phyloP scores from a whole-genome alignment of 2,888 invertebrate species.

The Ennomos fuscantarius region DNA sequence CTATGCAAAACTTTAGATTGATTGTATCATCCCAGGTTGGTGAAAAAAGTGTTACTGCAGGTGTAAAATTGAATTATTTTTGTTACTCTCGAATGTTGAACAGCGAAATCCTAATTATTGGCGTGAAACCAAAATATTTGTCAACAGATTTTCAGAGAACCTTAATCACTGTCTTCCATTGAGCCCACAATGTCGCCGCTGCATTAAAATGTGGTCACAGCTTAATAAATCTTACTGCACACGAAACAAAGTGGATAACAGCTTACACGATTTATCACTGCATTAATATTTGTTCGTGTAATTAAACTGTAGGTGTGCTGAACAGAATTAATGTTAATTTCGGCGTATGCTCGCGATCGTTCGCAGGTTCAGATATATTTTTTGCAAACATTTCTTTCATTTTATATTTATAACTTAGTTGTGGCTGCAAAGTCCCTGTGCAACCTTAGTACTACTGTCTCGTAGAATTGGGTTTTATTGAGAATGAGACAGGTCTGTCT shows the following conservation, averaged over 20 bases:
- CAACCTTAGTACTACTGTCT: too few relatives aligned
- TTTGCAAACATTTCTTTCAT: constrained; percentile 13
- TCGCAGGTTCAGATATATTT: constrained; percentile 26
- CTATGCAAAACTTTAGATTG: too few relatives aligned
- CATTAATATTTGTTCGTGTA: constrained; percentile 30
- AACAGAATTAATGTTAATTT: constrained; percentile 39
- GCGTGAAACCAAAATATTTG: constrained; percentile 4
- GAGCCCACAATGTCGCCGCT: constrained; percentile 29
- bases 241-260: constrained; percentile 33
- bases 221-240: constrained; percentile 37
- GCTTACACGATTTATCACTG: constrained; percentile 27
- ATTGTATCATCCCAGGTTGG: too few relatives aligned
- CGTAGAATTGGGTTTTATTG: too few relatives aligned
- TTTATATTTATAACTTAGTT: neutral
- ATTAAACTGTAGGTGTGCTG: constrained; percentile 34
- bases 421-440: too few relatives aligned
- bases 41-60: too few relatives aligned
- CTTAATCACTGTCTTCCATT: constrained; percentile 24
- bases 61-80: too few relatives aligned
- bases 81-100: neutral
- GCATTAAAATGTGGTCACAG: constrained; percentile 30
- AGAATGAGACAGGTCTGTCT: too few relatives aligned
- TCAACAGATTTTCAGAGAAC: constrained; percentile 1
- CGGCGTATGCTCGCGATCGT: constrained; percentile 36
- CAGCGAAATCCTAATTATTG: neutral